A percentile compares a stretch with the other conserved stretches of the same genome.
Evolutionary conservation across 2,888 invertebrate genomes (phyloP).

Genomic region (Diplazon laetatorius): DNA sequence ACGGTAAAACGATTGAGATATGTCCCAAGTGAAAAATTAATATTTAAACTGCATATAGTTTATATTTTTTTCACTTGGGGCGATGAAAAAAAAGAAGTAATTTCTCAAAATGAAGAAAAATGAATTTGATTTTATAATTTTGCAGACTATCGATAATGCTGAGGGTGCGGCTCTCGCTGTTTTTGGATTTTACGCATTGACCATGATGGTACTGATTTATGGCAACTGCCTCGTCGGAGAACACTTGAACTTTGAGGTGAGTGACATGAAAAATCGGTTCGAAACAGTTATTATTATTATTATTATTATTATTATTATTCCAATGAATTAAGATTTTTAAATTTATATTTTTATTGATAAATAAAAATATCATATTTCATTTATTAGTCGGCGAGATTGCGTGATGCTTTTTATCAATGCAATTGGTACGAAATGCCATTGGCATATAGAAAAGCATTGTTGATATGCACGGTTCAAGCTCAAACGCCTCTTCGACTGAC

Average conservation of each 20-base stretch:
- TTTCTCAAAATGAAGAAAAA: too few species aligned
- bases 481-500: not conserved
- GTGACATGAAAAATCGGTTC: not conserved
- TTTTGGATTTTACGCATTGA: constrained; percentile 22
- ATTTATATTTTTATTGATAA: too few species aligned
- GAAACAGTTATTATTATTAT: too few species aligned
- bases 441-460: not conserved
- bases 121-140: not conserved
- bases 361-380: not conserved
- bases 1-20: constrained; percentile 9
- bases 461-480: not conserved
- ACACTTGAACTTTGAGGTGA: constrained; percentile 42
- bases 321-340: too few species aligned
- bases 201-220: constrained; percentile 36
- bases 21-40: too few species aligned
- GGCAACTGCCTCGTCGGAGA: constrained; percentile 50
- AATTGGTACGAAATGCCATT: not conserved
- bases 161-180: constrained; percentile 6
- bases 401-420: constrained; percentile 13
- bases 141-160: constrained; percentile 9
- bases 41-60: too few species aligned
- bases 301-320: not conserved
- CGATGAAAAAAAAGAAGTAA: too few species aligned
- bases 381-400: not conserved
- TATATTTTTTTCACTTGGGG: too few species aligned